Evolutionary conservation across 2,888 invertebrate genomes (phyloP).

Genomic region (Mayetiola destructor): DNA sequence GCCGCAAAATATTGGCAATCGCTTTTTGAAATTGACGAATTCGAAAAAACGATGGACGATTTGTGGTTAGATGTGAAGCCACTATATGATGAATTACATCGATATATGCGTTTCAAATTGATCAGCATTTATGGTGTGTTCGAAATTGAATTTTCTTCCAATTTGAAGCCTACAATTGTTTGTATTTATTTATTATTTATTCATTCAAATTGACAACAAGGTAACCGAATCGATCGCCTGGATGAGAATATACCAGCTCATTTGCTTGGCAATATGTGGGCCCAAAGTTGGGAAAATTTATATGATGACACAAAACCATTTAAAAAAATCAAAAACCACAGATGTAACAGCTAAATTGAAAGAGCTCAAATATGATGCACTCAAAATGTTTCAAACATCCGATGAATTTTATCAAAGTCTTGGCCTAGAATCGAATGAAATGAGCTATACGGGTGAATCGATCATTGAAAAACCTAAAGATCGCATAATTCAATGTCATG

Average conservation of each 20-base stretch:
- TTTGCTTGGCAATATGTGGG: slow-evolving; percentile 36
- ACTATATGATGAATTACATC: slow-evolving; percentile 29
- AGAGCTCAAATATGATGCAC: slow-evolving; percentile 24
- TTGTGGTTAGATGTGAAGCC: slow-evolving; percentile 26
- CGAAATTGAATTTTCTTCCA: slow-evolving; percentile 24
- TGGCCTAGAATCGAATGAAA: slow-evolving; percentile 36
- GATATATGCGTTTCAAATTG: slow-evolving; percentile 27
- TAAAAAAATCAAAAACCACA: slow-evolving; percentile 24
- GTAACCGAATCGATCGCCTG: not conserved
- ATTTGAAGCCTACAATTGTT: not conserved
- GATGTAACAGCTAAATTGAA: slow-evolving; percentile 39
- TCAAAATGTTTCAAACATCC: slow-evolving; percentile 36
- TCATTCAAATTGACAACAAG: slow-evolving; percentile 22
- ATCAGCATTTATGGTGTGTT: slow-evolving; percentile 24
- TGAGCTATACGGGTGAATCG: slow-evolving; percentile 35
- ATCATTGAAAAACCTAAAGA: slow-evolving; percentile 40
- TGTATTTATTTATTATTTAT: slow-evolving; percentile 24
- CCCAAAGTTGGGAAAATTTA: slow-evolving; percentile 37
- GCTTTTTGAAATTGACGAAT: slow-evolving; percentile 32
- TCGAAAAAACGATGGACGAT: slow-evolving; percentile 23
- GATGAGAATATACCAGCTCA: slow-evolving; percentile 36
- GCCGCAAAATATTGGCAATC: slow-evolving; percentile 36
- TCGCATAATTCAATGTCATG: slow-evolving; percentile 39
- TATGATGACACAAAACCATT: slow-evolving; percentile 32
- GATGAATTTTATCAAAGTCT: slow-evolving; percentile 38